These are phyloP conservation scores for Heliconius melpomene DNA, from an alignment of 1,140 invertebrate genomes.

Conservation along the genomic window DNA sequence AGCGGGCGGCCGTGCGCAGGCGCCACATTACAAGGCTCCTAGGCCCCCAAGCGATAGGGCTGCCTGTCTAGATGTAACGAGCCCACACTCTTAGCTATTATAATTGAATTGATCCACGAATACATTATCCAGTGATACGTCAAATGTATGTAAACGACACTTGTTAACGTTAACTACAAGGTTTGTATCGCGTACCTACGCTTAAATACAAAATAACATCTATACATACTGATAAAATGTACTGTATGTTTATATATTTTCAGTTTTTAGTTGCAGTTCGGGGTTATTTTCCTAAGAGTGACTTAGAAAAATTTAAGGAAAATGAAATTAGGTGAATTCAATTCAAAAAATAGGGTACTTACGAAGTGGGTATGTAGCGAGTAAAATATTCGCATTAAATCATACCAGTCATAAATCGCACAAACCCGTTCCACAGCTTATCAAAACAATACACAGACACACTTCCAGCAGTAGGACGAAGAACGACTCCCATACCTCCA, in stretches of 20 bases:
- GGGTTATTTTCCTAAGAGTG: too few relatives aligned
- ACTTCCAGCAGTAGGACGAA: slow-evolving; percentile 65
- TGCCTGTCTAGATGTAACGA: slow-evolving; percentile 70
- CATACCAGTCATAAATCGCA: slow-evolving; percentile 79
- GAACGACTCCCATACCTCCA: slow-evolving; percentile 61
- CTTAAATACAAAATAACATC: not conserved
- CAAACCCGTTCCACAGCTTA: slow-evolving; percentile 81
- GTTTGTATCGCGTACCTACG: not conserved
- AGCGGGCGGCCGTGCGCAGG: slow-evolving; percentile 69
- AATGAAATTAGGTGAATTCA: slow-evolving; percentile 47
- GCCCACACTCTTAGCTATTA: slow-evolving; percentile 56
- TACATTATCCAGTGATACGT: slow-evolving; percentile 53
- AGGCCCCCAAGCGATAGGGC: slow-evolving; percentile 68
- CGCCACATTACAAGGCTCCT: slow-evolving; percentile 69
- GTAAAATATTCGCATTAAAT: slow-evolving; percentile 82
- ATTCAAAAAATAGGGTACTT: slow-evolving; percentile 77
- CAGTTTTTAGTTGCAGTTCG: too few relatives aligned
- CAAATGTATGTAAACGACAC: slow-evolving; percentile 39
- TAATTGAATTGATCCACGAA: slow-evolving; percentile 63
- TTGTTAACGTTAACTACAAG: slow-evolving; percentile 27
- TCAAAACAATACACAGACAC: slow-evolving; percentile 81
- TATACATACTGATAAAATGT: not conserved
- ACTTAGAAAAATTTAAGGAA: not conserved
- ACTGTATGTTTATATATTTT: too few relatives aligned
- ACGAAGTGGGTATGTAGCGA: slow-evolving; percentile 66